These are phyloP conservation scores for Strix aluco DNA, from an alignment of 2,113 vertebrate species.

Conservation along the genomic window DNA sequence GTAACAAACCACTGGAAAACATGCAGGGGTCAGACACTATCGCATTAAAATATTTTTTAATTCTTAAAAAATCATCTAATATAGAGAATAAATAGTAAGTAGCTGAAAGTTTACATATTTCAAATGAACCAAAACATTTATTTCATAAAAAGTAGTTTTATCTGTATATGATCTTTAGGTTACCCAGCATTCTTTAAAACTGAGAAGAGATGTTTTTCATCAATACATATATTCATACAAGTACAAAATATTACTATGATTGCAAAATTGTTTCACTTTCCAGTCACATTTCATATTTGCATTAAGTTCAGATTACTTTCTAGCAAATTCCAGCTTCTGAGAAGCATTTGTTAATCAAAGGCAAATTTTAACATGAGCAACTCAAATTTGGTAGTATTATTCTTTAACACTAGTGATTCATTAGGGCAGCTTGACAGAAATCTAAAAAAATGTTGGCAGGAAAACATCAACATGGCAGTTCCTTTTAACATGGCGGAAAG, in stretches of 20 bases:
- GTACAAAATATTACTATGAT: background rate
- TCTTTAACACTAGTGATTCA: constrained; percentile 69
- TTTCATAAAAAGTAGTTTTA: background rate
- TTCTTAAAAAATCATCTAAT: background rate
- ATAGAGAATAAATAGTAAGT: background rate
- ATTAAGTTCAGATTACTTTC: constrained; percentile 4
- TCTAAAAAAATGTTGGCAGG: background rate
- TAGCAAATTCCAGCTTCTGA: constrained; percentile 50
- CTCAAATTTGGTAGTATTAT: constrained; percentile 68
- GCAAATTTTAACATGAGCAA: constrained; percentile 60
- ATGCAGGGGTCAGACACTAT: background rate
- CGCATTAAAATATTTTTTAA: background rate
- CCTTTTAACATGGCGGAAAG: background rate
- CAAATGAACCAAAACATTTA: background rate
- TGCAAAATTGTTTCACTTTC: background rate
- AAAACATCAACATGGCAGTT: background rate
- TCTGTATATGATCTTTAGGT: background rate
- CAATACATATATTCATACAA: background rate
- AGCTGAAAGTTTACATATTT: background rate
- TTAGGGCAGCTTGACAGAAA: constrained; percentile 67
- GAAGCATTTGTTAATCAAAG: constrained; percentile 45
- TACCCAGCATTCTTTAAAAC: background rate
- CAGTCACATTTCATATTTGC: background rate
- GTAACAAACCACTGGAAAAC: background rate
- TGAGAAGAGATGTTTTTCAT: background rate